Evolutionary conservation across 2,888 invertebrate genomes (phyloP), one percentile per base, ranked within the genome.

Genomic region (Drosophila affinis): DNA sequence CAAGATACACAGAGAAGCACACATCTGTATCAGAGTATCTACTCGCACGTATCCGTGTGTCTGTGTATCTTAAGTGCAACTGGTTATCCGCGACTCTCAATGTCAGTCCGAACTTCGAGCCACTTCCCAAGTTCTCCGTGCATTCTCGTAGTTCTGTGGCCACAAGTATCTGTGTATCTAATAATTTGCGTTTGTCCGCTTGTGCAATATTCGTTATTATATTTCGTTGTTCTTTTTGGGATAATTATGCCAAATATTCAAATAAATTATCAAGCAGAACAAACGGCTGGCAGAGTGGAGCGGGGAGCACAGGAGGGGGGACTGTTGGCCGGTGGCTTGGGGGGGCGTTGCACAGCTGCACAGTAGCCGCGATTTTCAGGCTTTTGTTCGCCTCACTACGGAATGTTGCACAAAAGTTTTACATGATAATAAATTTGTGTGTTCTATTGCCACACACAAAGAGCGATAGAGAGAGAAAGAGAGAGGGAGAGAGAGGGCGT

Each of bases 241-340:
- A 60, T 75, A 81, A 85, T 85, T 85, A 79, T 65, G 72, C 67
- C 67, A 79, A 85, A 82, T 85, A 79, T 85, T 82, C 80, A 82
- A 82, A 85, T 82, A 85, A 85, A 85, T 82, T 85, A 82, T 85
- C 80, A 85, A 85, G 71, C 75, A 82, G 82, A 82, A 82, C 82
- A 85, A 82, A 78, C 61, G 27, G 34, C 51, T 18, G 3, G 3
- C 10, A 0, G 21, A 32, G 12, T 10, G 29, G 32, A 47, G 29
- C 7, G 29, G 29, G 2, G 29, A 9, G 29, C 2, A 29, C 5
- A 5, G 24, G 24, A 24, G 5, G 24, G 24, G 24, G 24, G 21
- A 3, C 21, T 21, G 21, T 0, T 21, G 21, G 24, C 24, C 5
- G 5, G 24, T 24, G 24, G 24, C 24, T 24, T 4, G 24, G 24